A percentile compares a stretch with the other conserved stretches of the same genome.
phyloP scores from a whole-genome alignment of 1,140 invertebrate genomes.

The Cataglyphis hispanica region DNA sequence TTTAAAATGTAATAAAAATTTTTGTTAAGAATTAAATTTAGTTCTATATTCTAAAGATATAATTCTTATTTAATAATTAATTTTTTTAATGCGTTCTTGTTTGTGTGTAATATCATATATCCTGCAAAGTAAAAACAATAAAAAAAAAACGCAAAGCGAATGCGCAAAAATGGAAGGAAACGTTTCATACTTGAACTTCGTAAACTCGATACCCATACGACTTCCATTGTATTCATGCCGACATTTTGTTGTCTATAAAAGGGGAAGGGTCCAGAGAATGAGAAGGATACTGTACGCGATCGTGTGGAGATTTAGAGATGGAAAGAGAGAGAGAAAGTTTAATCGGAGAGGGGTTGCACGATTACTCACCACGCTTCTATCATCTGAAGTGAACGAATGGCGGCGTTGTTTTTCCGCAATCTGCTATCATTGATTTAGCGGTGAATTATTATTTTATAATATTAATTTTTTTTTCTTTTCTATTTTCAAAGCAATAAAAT shows the following conservation, averaged over 20 bases:
- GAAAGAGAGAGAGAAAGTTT: slow-evolving; percentile 56
- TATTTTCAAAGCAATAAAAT: background rate
- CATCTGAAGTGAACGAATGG: slow-evolving; percentile 81
- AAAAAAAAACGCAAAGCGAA: background rate
- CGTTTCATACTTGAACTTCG: background rate
- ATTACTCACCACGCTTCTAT: slow-evolving; percentile 84
- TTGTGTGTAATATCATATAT: background rate
- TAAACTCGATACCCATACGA: slow-evolving; percentile 12
- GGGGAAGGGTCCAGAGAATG: slow-evolving; percentile 30
- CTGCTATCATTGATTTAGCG: slow-evolving; percentile 57
- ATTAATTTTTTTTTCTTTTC: slow-evolving; percentile 55
- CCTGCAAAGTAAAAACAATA: background rate
- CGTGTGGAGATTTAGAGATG: slow-evolving; percentile 10
- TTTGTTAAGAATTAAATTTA: too few species aligned
- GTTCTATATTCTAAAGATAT: slow-evolving; percentile 85
- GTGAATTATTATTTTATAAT: slow-evolving; percentile 32
- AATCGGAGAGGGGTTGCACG: slow-evolving; percentile 68
- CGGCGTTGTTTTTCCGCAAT: slow-evolving; percentile 58
- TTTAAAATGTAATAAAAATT: too few species aligned
- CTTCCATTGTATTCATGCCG: slow-evolving; percentile 38
- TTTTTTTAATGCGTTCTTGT: background rate
- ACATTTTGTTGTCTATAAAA: slow-evolving; percentile 66
- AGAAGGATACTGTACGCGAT: background rate
- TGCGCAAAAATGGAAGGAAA: background rate
- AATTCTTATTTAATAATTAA: background rate